Evolutionary conservation across 2,113 vertebrate species (phyloP), one percentile per base, ranked within the genome.

Genomic region (Crotalus tigris): DNA sequence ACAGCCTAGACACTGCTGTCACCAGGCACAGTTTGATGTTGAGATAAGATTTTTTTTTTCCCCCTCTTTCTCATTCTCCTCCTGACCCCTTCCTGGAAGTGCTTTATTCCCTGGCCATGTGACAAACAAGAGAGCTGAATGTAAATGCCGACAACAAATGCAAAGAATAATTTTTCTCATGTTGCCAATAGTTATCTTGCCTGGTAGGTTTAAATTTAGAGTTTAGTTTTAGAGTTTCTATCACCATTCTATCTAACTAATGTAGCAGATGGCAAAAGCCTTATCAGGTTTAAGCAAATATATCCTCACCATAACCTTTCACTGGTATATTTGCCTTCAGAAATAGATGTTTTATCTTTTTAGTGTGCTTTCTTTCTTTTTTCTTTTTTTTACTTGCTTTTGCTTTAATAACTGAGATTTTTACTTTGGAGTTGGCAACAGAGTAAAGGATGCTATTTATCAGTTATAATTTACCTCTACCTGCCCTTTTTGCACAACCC

Each of bases 11-110:
- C 98, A 97, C 96, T 97, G 97, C 97, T 98, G 98, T 99, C 98
- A 98, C 98, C 98, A 98, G 98, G 97, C 98, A 95, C 97, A 97
- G 97, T 98, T 99, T 99, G 98, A 99, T 99, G 98, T 98, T 97
- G 96, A 97, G 75, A 97, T 98, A 97, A 98, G 97, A 97, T 98
- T 98, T 98, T 46, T 98, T 46, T 46, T 98, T 29, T 1, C 17
- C 46, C 4, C 24, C 85, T 21, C 26, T 26, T 39, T 55, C 29
- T 75, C 29, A 11, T 51, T 33, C 29, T 39, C 64, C 33, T 13
- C 13, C 29, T 9, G 21, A 44, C 61, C 29, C 26, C 15, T 46
- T 51, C 54, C 75, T 98, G 98, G 97, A 98, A 98, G 93, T 96
- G 96, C 33, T 97, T 97, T 97, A 97, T 97, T 97, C 95, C 95